Evolutionary conservation across 2,797 vertebrate genomes (phyloP).

Genomic region (Urophycis tenuis): DNA sequence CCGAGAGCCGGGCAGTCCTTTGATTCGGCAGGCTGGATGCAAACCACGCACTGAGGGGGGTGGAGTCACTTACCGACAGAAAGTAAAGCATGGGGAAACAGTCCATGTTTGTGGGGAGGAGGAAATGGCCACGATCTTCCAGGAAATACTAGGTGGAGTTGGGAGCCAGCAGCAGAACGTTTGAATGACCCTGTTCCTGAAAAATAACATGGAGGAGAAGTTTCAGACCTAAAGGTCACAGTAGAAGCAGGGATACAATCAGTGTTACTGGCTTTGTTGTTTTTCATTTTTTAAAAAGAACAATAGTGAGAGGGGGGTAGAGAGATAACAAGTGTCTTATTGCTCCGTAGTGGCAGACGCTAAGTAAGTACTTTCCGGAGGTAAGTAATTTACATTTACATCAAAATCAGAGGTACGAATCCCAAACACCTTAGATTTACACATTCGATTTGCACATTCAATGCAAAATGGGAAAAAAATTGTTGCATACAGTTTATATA

Average conservation of each 20-base stretch:
- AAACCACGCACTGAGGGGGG: conserved; percentile 40
- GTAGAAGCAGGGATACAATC: not conserved
- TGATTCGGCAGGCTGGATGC: conserved; percentile 43
- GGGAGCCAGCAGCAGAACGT: conserved; percentile 76
- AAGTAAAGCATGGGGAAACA: conserved; percentile 98
- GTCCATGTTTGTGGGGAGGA: conserved; percentile 98
- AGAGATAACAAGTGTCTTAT: conserved; percentile 48
- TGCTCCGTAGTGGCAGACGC: no score
- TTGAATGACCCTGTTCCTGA: conserved; percentile 82
- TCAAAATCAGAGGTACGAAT: not conserved
- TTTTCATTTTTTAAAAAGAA: not conserved
- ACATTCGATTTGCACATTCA: not conserved
- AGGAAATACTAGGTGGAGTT: conserved; percentile 80
- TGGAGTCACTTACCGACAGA: conserved; percentile 83
- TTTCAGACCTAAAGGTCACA: conserved; percentile 19
- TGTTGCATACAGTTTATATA: not conserved
- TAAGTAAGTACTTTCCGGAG: no score
- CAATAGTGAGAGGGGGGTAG: not conserved
- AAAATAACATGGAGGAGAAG: conserved; percentile 39
- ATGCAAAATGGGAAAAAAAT: not conserved
- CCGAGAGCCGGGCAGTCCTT: conserved; percentile 48
- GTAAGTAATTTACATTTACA: conserved; percentile 55
- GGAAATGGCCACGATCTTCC: conserved; percentile 79
- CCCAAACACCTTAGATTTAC: not conserved
- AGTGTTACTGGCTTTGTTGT: not conserved